Evolutionary conservation across 2,797 vertebrate genomes (phyloP).

Genomic region (Choloepus didactylus): DNA sequence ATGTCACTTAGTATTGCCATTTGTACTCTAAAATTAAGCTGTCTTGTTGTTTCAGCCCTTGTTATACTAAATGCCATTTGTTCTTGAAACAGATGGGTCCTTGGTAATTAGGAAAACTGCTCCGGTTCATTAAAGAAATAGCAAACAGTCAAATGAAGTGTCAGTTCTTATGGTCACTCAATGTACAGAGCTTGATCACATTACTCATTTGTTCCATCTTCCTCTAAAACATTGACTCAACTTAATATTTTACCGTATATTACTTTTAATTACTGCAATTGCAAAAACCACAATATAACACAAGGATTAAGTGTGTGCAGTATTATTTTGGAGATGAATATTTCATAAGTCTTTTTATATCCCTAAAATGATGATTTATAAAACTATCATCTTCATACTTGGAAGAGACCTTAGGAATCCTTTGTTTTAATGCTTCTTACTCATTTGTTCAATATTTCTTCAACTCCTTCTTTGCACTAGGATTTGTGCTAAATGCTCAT

Average conservation of each 20-base stretch:
- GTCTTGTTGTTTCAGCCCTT: constrained; percentile 8
- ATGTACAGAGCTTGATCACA: constrained; percentile 47
- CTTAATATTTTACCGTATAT: constrained; percentile 53
- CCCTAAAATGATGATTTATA: constrained; percentile 7
- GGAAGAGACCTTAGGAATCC: neutral
- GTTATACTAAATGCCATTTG: constrained; percentile 76
- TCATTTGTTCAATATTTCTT: constrained; percentile 6
- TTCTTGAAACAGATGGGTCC: constrained; percentile 73
- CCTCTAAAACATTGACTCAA: constrained; percentile 64
- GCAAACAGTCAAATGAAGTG: constrained; percentile 74
- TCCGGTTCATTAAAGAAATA: constrained; percentile 72
- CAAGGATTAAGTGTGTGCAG: neutral
- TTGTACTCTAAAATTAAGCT: constrained; percentile 73
- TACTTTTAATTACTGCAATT: constrained; percentile 63
- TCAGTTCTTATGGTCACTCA: constrained; percentile 64
- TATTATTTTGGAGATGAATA: neutral
- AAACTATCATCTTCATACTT: neutral
- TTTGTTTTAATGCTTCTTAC: neutral
- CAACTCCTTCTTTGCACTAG: neutral
- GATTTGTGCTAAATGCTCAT: neutral
- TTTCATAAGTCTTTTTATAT: constrained; percentile 34
- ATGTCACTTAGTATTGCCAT: constrained; percentile 55
- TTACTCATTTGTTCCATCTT: constrained; percentile 73
- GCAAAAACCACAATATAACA: constrained; percentile 37
- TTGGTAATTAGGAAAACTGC: constrained; percentile 77